Base-by-base conservation (phyloP, 2,888 invertebrate genomes). In the Pimpla rufipes region DNA sequence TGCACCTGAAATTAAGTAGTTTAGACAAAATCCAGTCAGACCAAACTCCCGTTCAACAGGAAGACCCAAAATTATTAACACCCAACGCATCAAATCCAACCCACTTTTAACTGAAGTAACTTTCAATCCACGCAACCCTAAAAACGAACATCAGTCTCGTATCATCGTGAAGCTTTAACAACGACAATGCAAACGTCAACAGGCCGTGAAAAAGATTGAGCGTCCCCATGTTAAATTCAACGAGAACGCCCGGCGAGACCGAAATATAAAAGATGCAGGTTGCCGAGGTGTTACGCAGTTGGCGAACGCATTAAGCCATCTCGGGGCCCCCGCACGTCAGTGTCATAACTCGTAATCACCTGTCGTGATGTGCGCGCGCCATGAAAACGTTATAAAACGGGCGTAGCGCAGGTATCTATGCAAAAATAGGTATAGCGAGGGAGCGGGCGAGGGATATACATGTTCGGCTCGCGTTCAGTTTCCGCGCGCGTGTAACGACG, bases 401-500 rank as follows among this genome's bases (percentile, higher is more conserved):
- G 18, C 45, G 7, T 55, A 70, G 40, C 18, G 47, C 37, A 35
- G 11, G 11, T 21, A 23, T 57, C 40, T 45, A 78, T 64, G 40
- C 45, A 45, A 13, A 29, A 70, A 40, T 64, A 55, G 52, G 13
- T 71, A 66, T 21, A 11, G 45, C 37, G 47, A 42, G 21, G 50
- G 18, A n/a, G n/a, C 42, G 21, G 2, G 23, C 45, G 11, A 40
- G 10, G 57, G 52, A 18, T n/a, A 52, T 55, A 62, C 35, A 64
- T 42, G 67, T 47, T 35, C 29, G 40, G 37, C 59, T 81, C 68
- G n/a, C n/a, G 55, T 62, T 74, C 50, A 16, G 10, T 68, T 74
- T 52, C 64, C n/a, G 40, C n/a, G 62, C n/a, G 52, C 52, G 47
- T 74, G 64, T 75, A 64, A 70, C 74, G 70, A 64, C 64, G 57